Conservation (phyloP, 2,797 vertebrate genomes). For the Macropus fuliginosus region DNA sequence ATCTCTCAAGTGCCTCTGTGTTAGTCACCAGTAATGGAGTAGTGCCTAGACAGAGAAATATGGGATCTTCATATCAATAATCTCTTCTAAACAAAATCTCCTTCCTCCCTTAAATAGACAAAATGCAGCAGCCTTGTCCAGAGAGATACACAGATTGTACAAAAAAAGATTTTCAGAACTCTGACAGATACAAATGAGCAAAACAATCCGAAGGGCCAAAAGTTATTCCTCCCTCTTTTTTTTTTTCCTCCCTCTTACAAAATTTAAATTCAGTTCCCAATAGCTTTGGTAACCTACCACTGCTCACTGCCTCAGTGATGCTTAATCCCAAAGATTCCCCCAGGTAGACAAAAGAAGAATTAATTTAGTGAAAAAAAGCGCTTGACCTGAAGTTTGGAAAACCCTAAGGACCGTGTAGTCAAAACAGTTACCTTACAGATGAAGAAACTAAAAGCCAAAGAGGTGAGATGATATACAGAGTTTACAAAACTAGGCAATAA, state of each 20-base stretch:
- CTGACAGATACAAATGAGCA: background rate
- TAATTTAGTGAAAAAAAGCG: background rate
- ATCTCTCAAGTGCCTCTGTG: background rate
- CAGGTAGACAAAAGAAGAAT: background rate
- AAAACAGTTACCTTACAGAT: background rate
- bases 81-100: background rate
- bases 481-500: background rate
- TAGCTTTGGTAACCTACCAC: background rate
- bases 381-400: background rate
- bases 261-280: background rate
- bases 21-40: background rate
- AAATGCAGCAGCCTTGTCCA: background rate
- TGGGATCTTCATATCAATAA: background rate
- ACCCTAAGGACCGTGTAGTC: background rate
- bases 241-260: background rate
- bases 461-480: background rate
- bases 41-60: background rate
- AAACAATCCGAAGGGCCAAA: background rate
- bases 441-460: background rate
- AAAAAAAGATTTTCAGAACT: background rate
- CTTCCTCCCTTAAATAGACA: background rate
- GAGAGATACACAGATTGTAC: background rate
- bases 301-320: background rate
- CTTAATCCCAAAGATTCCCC: background rate
- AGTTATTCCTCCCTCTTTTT: background rate